Conservation (phyloP, 2,113 vertebrate species). For the Myrmecophaga tridactyla region DNA sequence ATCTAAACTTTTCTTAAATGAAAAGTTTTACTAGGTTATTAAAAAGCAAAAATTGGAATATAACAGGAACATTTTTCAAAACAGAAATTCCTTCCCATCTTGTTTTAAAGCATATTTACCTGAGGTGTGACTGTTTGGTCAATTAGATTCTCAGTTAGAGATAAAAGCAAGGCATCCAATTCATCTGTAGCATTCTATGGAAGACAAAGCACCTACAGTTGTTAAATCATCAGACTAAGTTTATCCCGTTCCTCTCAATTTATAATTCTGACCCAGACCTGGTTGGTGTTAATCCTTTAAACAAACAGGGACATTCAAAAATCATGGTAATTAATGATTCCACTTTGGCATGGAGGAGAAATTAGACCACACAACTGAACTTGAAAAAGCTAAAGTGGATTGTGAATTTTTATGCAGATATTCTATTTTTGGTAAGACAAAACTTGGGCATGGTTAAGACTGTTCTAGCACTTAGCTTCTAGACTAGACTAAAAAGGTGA, state of each 20-base stretch:
- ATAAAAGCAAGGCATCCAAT: constrained; percentile 82
- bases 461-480: not conserved
- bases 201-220: constrained; percentile 71
- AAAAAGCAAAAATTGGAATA: constrained; percentile 7
- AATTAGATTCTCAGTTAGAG: constrained; percentile 92
- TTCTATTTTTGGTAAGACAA: not conserved
- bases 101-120: constrained; percentile 80
- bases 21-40: not conserved
- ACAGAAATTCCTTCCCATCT: not conserved
- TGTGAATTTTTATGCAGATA: not conserved
- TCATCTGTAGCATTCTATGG: constrained; percentile 89
- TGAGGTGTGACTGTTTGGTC: constrained; percentile 89
- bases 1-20: not conserved
- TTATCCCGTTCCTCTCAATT: not conserved
- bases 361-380: not conserved
- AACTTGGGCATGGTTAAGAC: not conserved
- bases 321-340: not conserved
- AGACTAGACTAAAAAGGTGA: not conserved
- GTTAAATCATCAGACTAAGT: constrained; percentile 59
- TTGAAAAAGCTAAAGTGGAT: not conserved
- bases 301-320: not conserved
- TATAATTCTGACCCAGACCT: not conserved
- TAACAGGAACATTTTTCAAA: constrained; percentile 27
- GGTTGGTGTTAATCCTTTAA: not conserved
- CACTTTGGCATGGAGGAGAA: not conserved